These are phyloP conservation scores for Erynnis tages DNA, from an alignment of 2,888 invertebrate genomes.

Conservation along the genomic window DNA sequence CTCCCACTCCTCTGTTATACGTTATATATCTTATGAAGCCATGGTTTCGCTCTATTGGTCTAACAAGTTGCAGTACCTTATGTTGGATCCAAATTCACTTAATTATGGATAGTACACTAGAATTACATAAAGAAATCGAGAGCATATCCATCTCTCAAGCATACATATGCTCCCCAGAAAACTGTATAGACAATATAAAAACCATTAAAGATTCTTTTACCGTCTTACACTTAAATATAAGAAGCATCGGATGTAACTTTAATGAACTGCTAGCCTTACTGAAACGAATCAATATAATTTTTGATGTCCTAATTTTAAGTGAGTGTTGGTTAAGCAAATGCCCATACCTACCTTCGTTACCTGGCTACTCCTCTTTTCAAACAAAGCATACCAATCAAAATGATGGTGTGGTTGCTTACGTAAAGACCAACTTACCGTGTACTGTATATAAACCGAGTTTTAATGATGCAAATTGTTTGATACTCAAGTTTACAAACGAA, in stretches of 20 bases:
- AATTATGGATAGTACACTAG: constrained; percentile 13
- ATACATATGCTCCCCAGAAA: neutral
- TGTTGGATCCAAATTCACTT: no score
- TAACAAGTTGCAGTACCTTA: no score
- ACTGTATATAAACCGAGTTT: neutral
- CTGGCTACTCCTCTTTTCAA: neutral
- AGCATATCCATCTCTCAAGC: neutral
- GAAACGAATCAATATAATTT: neutral
- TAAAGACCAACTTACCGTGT: neutral
- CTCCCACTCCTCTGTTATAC: no score
- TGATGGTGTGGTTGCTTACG: no score
- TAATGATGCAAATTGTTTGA: constrained; percentile 1
- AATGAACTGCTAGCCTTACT: neutral
- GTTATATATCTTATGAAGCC: no score
- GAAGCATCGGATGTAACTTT: constrained; percentile 13
- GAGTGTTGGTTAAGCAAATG: constrained; percentile 16
- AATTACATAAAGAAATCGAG: constrained; percentile 5
- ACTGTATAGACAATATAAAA: neutral
- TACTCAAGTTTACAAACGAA: constrained; percentile 1
- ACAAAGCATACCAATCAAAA: constrained; percentile 1
- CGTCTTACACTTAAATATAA: no score
- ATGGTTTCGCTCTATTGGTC: no score
- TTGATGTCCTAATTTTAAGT: constrained; percentile 3
- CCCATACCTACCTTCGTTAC: neutral
- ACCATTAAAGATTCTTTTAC: neutral